Evolutionary conservation across 1,140 invertebrate genomes (phyloP).

Genomic region (Brachionus angularis): DNA sequence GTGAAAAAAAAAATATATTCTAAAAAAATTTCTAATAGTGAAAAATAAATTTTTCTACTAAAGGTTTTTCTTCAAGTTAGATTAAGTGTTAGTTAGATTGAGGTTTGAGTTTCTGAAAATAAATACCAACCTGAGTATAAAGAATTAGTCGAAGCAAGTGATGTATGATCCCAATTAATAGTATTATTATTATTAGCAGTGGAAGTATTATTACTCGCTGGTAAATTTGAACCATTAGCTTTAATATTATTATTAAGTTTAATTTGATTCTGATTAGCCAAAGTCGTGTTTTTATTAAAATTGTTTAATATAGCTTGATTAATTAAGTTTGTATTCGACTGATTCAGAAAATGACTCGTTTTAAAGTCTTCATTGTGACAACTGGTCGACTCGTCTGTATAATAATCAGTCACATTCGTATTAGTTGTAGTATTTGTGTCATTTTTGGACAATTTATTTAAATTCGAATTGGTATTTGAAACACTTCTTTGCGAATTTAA

Average conservation of each 20-base stretch:
- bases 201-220: too few species aligned
- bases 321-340: too few species aligned
- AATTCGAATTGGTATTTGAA: background rate
- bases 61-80: too few species aligned
- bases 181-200: background rate
- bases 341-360: background rate
- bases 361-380: constrained; percentile 9
- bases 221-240: too few species aligned
- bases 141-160: constrained; percentile 31
- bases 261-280: background rate
- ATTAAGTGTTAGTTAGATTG: too few species aligned
- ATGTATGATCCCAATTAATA: constrained; percentile 30
- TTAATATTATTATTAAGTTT: background rate
- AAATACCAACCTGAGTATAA: constrained; percentile 36
- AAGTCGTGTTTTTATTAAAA: background rate
- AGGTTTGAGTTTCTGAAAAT: constrained; percentile 1
- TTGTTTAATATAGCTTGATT: background rate
- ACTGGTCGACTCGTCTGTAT: constrained; percentile 40
- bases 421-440: constrained; percentile 1
- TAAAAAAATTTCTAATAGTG: too few species aligned
- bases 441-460: background rate
- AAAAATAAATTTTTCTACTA: too few species aligned
- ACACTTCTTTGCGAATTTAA: too few species aligned
- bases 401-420: constrained; percentile 33
- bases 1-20: too few species aligned